These are phyloP conservation scores for Callithrix jacchus DNA, from an alignment of 2,113 vertebrate species.

Conservation along the genomic window DNA sequence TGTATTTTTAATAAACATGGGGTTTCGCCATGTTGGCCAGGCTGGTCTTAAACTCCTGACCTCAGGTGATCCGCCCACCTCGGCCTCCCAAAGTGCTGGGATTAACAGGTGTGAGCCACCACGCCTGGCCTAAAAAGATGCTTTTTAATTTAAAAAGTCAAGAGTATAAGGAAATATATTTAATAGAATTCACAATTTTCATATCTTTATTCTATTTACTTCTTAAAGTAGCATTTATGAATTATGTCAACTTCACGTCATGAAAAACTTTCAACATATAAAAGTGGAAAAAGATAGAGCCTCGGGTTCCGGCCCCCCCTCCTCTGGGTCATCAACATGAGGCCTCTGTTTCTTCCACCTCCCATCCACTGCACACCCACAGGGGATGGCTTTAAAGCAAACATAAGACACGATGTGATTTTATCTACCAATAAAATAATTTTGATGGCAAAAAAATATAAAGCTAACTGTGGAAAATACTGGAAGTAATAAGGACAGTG, in stretches of 20 bases:
- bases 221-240: background rate
- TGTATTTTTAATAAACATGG: no score
- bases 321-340: rapidly evolving
- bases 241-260: background rate
- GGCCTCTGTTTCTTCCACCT: background rate
- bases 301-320: background rate
- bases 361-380: no score
- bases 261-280: background rate
- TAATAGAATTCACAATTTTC: background rate
- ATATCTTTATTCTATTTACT: background rate
- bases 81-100: no score
- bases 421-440: background rate
- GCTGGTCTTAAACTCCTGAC: no score
- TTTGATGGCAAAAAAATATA: background rate
- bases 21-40: no score
- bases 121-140: no score
- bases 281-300: background rate
- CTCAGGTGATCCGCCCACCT: no score
- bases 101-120: no score
- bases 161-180: background rate
- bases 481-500: background rate
- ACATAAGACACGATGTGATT: background rate
- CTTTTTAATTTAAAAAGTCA: background rate
- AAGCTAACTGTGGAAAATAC: background rate
- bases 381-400: background rate